Percentiles rank a stretch among this genome's conserved stretches.
These are phyloP conservation scores for Sorex araneus DNA, from an alignment of 2,113 vertebrate species.

Conservation along the genomic window DNA sequence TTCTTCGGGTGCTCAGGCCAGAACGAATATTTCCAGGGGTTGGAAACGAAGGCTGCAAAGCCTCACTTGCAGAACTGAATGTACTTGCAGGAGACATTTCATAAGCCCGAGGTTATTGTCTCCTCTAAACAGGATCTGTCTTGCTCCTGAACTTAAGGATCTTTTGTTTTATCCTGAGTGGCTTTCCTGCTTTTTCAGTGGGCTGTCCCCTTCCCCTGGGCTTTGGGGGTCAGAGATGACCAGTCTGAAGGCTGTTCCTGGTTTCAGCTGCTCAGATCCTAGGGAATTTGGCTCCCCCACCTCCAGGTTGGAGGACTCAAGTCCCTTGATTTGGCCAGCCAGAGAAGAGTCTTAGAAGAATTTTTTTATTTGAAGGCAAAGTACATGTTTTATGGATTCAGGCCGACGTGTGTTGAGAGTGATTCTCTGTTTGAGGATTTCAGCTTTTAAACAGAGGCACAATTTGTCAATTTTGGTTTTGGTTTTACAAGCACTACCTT, in stretches of 20 bases:
- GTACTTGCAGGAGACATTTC: neutral
- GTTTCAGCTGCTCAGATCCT: neutral
- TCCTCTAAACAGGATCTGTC: neutral
- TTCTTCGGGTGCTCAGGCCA: neutral
- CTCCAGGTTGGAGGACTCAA: neutral
- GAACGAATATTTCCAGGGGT: neutral
- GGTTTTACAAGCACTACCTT: conserved; percentile 79
- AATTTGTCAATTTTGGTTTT: conserved; percentile 80
- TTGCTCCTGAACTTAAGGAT: neutral
- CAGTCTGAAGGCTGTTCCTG: neutral
- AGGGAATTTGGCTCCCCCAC: neutral
- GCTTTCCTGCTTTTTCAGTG: neutral
- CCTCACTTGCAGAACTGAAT: neutral
- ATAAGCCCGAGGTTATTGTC: neutral
- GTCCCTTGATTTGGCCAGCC: neutral
- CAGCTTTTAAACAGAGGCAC: conserved; percentile 73
- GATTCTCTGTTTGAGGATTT: conserved; percentile 71
- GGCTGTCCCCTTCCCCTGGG: neutral
- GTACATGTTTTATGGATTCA: conserved; percentile 64
- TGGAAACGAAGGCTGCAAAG: neutral
- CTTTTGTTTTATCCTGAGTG: neutral
- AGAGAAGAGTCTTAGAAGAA: neutral
- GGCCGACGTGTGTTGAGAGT: neutral
- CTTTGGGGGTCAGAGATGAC: neutral
- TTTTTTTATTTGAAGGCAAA: conserved; percentile 44